Conservation (phyloP, 2,888 invertebrate species). For the Noctua fimbriata region DNA sequence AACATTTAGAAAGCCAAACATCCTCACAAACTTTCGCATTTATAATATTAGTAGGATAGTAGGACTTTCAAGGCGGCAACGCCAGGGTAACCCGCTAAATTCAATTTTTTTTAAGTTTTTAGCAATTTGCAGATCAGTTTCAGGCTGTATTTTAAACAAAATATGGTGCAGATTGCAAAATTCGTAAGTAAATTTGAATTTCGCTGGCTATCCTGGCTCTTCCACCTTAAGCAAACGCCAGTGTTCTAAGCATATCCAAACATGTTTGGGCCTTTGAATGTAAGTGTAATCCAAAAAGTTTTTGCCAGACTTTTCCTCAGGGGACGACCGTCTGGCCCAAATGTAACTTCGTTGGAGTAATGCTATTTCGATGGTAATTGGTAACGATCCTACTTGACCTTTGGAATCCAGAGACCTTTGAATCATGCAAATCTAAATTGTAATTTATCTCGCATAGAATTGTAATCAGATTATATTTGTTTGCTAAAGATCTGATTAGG, state of each 20-base stretch:
- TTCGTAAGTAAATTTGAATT: too few relatives aligned
- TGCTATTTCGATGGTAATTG: constrained; percentile 48
- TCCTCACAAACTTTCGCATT: too few relatives aligned
- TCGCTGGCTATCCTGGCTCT: too few relatives aligned
- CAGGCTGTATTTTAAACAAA: too few relatives aligned
- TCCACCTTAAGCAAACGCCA: background rate
- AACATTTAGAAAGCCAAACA: too few relatives aligned
- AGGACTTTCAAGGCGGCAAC: too few relatives aligned
- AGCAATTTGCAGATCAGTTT: too few relatives aligned
- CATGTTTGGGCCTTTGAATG: background rate
- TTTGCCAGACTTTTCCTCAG: constrained; percentile 3
- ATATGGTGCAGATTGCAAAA: too few relatives aligned
- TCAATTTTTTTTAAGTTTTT: too few relatives aligned
- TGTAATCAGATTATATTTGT: constrained; percentile 22
- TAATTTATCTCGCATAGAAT: constrained; percentile 29
- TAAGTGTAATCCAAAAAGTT: background rate
- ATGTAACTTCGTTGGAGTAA: constrained; percentile 43
- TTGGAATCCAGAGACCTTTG: constrained; percentile 36
- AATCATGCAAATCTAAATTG: constrained; percentile 31
- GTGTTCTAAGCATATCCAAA: constrained; percentile 4
- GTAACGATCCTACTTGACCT: constrained; percentile 49
- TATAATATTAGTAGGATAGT: too few relatives aligned
- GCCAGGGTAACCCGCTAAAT: too few relatives aligned
- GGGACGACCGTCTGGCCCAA: constrained; percentile 30
- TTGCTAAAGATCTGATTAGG: constrained; percentile 5